phyloP scores from a whole-genome alignment of 2,113 vertebrate species.

The Pedetes capensis region DNA sequence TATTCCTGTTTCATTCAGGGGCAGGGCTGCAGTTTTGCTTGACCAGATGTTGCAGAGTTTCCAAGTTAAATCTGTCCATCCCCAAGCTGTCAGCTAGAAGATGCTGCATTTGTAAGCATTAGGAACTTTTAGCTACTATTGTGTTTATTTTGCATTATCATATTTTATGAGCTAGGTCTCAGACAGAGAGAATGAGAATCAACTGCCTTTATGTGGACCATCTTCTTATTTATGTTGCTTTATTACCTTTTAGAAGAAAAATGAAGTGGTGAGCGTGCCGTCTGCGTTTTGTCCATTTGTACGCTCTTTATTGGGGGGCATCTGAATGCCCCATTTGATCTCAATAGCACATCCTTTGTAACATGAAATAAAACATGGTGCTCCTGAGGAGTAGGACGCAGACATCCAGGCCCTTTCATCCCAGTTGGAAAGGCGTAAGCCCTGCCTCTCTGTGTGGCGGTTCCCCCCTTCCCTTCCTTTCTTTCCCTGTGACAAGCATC shows the following conservation, averaged over 20 bases:
- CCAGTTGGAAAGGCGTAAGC: constrained; percentile 71
- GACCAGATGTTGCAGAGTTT: constrained; percentile 78
- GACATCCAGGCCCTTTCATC: constrained; percentile 57
- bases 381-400: constrained; percentile 68
- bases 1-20: constrained; percentile 74
- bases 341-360: constrained; percentile 25
- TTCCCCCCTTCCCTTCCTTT: constrained; percentile 81
- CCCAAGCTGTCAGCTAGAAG: constrained; percentile 64
- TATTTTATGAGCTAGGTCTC: constrained; percentile 52
- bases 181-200: neutral
- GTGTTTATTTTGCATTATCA: neutral
- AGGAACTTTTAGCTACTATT: neutral
- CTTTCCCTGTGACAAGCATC: constrained; percentile 90
- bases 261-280: neutral
- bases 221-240: neutral
- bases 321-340: constrained; percentile 64
- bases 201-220: neutral
- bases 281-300: neutral
- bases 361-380: constrained; percentile 64
- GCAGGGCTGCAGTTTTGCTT: constrained; percentile 69
- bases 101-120: neutral
- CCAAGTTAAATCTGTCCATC: constrained; percentile 70
- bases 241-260: constrained; percentile 16
- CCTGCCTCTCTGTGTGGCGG: constrained; percentile 80
- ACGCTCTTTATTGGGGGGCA: neutral